Conservation (phyloP, 2,797 vertebrate species). For the Hafferia zeledoni region DNA sequence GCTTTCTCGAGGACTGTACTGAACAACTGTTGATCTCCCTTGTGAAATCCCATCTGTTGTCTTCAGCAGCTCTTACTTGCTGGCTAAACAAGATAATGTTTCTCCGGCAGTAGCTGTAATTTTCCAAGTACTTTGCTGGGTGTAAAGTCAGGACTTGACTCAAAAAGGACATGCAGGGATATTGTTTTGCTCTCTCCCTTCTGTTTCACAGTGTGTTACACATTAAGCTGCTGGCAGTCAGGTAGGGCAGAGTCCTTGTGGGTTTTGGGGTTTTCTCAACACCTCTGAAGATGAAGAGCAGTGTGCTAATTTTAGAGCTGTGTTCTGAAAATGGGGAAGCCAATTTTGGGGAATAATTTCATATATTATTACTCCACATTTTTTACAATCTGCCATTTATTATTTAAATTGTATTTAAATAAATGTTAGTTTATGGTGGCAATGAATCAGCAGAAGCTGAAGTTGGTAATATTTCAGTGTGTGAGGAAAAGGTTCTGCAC, state of each 20-base stretch:
- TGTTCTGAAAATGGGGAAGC: neutral
- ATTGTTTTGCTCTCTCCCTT: neutral
- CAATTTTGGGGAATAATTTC: neutral
- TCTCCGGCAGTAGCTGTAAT: conserved; percentile 38
- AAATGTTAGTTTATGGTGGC: neutral
- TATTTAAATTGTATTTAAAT: neutral
- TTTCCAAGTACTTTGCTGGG: conserved; percentile 36
- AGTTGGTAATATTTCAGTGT: neutral
- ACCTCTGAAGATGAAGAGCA: neutral
- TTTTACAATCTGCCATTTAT: neutral
- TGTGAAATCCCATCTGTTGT: conserved; percentile 61
- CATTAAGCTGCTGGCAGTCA: neutral
- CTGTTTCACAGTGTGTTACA: fast-evolving
- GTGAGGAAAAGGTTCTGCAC: neutral
- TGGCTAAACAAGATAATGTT: conserved; percentile 43
- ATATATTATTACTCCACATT: neutral
- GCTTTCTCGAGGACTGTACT: neutral
- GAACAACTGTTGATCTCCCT: conserved; percentile 41
- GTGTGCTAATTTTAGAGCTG: neutral
- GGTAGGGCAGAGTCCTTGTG: neutral
- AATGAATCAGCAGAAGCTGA: neutral
- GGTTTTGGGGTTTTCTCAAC: neutral
- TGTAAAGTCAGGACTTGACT: conserved; percentile 19
- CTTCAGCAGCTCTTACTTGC: conserved; percentile 27
- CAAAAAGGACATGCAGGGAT: neutral